Conservation (phyloP, 2,113 vertebrate genomes). For the Oplegnathus fasciatus region DNA sequence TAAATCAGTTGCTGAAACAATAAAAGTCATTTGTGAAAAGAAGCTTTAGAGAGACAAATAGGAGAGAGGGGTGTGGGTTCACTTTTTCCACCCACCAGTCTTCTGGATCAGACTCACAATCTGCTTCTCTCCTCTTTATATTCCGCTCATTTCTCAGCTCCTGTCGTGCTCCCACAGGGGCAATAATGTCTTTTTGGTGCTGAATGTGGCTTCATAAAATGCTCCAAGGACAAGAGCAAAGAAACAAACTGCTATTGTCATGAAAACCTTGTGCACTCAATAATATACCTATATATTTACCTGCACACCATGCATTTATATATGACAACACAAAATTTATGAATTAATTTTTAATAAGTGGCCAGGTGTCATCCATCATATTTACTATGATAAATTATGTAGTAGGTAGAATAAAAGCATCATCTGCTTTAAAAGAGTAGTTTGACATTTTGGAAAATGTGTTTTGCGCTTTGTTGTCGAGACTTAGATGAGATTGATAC, state of each 20-base stretch:
- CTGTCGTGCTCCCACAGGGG: constrained; percentile 42
- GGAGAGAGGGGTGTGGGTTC: constrained; percentile 36
- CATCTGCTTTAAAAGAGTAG: background rate
- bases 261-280: constrained; percentile 29
- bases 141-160: constrained; percentile 51
- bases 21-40: constrained; percentile 51
- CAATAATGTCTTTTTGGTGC: constrained; percentile 51
- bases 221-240: constrained; percentile 46
- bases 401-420: background rate
- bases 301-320: background rate
- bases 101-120: constrained; percentile 48
- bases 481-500: background rate
- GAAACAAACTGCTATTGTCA: constrained; percentile 27
- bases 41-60: constrained; percentile 47
- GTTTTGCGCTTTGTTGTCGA: background rate
- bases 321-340: background rate
- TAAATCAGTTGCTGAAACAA: constrained; percentile 48
- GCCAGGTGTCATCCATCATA: constrained; percentile 14
- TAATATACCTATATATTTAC: background rate
- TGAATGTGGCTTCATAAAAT: constrained; percentile 45
- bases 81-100: constrained; percentile 58
- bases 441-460: background rate
- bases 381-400: constrained; percentile 3
- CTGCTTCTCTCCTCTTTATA: constrained; percentile 45
- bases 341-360: background rate